Evolutionary conservation across 2,797 vertebrate species (phyloP).

Genomic region (Danionella dracula): DNA sequence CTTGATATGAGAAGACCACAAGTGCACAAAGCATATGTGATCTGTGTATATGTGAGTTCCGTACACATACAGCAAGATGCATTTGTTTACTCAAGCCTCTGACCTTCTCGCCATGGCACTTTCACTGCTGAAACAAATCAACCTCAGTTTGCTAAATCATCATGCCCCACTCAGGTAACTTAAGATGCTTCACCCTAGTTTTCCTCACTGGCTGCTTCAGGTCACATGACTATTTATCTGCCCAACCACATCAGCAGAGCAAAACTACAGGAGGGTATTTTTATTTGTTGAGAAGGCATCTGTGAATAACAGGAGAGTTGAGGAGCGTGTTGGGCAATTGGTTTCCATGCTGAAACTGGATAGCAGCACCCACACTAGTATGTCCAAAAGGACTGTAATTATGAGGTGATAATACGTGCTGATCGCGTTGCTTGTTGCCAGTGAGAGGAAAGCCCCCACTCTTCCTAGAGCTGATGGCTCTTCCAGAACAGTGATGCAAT

Average conservation of each 20-base stretch:
- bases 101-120: slow-evolving; percentile 72
- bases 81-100: slow-evolving; percentile 64
- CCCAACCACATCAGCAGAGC: slow-evolving; percentile 53
- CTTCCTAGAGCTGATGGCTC: slow-evolving; percentile 25
- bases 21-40: slow-evolving; percentile 23
- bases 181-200: slow-evolving; percentile 56
- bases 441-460: slow-evolving; percentile 38
- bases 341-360: slow-evolving; percentile 61
- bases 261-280: slow-evolving; percentile 58
- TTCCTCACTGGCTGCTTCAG: slow-evolving; percentile 59
- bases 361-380: slow-evolving; percentile 64
- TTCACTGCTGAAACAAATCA: slow-evolving; percentile 76
- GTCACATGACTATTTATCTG: slow-evolving; percentile 58
- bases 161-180: slow-evolving; percentile 64
- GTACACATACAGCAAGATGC: slow-evolving; percentile 41
- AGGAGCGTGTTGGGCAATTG: slow-evolving; percentile 34
- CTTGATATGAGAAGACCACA: slow-evolving; percentile 39
- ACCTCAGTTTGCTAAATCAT: slow-evolving; percentile 60
- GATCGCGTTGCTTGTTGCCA: slow-evolving; percentile 61
- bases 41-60: slow-evolving; percentile 32
- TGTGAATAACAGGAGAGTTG: slow-evolving; percentile 49
- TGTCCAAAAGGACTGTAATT: slow-evolving; percentile 69
- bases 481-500: slow-evolving; percentile 45
- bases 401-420: slow-evolving; percentile 70
- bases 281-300: slow-evolving; percentile 63